These are phyloP conservation scores for Zygaena filipendulae DNA, from an alignment of 2,888 invertebrate species.

Conservation along the genomic window DNA sequence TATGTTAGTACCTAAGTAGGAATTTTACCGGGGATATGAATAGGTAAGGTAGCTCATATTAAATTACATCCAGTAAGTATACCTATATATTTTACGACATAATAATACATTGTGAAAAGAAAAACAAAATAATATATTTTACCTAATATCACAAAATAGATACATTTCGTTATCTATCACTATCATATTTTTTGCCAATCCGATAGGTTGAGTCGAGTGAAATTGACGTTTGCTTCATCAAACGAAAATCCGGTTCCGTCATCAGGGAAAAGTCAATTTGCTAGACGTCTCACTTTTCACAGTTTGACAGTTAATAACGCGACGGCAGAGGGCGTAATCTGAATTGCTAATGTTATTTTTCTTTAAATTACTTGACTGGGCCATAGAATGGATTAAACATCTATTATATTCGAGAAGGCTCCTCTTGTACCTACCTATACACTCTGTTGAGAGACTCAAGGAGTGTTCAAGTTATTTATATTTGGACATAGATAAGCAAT, in stretches of 20 bases:
- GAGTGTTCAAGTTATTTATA: not conserved
- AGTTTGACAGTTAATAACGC: conserved; percentile 61
- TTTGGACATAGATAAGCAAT: too few relatives aligned
- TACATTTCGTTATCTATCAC: too few relatives aligned
- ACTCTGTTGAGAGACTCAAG: not conserved
- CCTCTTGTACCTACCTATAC: not conserved
- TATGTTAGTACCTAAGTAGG: too few relatives aligned
- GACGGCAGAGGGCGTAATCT: conserved; percentile 47
- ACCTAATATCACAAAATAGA: too few relatives aligned
- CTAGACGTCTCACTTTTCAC: conserved; percentile 33
- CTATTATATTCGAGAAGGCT: conserved; percentile 40
- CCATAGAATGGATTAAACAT: conserved; percentile 45
- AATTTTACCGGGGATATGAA: too few relatives aligned
- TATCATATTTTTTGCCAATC: too few relatives aligned
- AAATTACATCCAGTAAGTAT: too few relatives aligned
- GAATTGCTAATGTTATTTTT: conserved; percentile 68
- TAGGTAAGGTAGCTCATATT: too few relatives aligned
- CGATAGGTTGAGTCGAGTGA: too few relatives aligned
- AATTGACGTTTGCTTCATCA: conserved; percentile 29
- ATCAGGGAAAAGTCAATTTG: conserved; percentile 46
- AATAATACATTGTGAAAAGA: too few relatives aligned
- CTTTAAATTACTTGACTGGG: conserved; percentile 57
- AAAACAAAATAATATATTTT: too few relatives aligned
- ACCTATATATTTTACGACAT: too few relatives aligned
- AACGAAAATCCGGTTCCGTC: conserved; percentile 37